Evolutionary conservation across 2,113 vertebrate genomes (phyloP), one percentile per base, ranked within the genome.

Genomic region (Peromyscus polionotus): DNA sequence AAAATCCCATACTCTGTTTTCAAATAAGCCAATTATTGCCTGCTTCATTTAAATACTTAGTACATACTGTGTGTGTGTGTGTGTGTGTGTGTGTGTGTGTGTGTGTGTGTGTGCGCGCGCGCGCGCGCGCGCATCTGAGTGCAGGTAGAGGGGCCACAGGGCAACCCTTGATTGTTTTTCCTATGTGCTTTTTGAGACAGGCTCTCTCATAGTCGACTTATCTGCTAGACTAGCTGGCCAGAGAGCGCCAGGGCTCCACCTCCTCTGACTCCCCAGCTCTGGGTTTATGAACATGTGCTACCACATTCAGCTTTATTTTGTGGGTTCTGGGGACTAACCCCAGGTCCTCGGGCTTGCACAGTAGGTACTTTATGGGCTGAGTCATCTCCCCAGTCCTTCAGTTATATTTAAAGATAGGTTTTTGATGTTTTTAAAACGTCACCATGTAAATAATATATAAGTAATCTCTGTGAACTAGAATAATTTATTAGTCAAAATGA

Each of bases 401-500:
- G 31, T 33, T 20, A 61, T 70, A 88, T 89, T 89, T 83, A 63
- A 67, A 31, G 73, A 11, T n/a, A 67, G 14, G 3, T 87, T 87
- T 39, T 80, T 90, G n/a, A 61, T 28, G 81, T 73, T 89, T 89
- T 54, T 2, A 75, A 86, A 96, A 92, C 42, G 59, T 94, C n/a
- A 75, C 67, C 48, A 84, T 57, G 39, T 88, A 89, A 87, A 95
- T 48, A 28, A 92, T 59, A 73, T 87, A 10, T 90, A 31, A 96
- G 75, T 93, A 88, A 80, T n/a, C 16, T 4, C n/a, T 84, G 59
- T 33, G 39, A 87, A 70, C 39, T 90, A 95, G 45, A 87, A 51
- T 68, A 70, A 81, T 70, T 75, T 94, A 57, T 84, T 73, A 87
- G 76, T 51, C 65, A 93, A 76, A 95, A 45, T 54, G 94, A 61